Evolutionary conservation across 2,113 vertebrate species (phyloP).

Genomic region (Eudyptes chrysolophus): DNA sequence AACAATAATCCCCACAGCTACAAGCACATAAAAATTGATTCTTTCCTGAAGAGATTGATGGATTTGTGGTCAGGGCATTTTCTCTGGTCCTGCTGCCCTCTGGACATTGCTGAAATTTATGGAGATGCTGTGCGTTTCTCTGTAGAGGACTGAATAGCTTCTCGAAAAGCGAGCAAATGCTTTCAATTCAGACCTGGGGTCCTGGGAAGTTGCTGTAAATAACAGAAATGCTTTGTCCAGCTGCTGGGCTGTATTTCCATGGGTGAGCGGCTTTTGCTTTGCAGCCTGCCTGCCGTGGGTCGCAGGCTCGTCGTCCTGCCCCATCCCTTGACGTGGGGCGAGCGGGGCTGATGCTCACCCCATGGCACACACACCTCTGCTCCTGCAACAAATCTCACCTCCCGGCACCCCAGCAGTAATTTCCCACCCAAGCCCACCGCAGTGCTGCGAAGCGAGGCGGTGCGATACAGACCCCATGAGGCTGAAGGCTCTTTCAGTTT

Average conservation of each 20-base stretch:
- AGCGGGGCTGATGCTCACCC: not conserved
- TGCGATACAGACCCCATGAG: not conserved
- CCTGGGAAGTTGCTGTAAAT: not conserved
- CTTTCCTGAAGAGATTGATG: slow-evolving; percentile 47
- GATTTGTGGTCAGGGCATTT: not conserved
- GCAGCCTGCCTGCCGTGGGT: not conserved
- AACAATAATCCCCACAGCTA: slow-evolving; percentile 43
- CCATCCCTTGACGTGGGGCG: accelerated
- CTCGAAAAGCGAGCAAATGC: not conserved
- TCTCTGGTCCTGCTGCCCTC: slow-evolving; percentile 18
- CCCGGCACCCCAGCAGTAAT: accelerated
- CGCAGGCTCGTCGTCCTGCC: accelerated
- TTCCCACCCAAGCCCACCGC: not conserved
- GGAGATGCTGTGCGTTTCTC: not conserved
- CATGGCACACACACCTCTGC: not conserved
- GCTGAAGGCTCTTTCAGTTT: not conserved
- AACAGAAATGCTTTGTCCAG: not conserved
- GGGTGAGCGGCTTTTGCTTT: not conserved
- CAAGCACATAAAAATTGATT: slow-evolving; percentile 61
- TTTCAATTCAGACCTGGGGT: not conserved
- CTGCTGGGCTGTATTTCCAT: not conserved
- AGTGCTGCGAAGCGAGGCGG: accelerated
- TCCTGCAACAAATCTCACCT: not conserved
- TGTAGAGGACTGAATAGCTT: not conserved
- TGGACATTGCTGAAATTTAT: not conserved